phyloP scores from a whole-genome alignment of 1,140 invertebrate species.

The Centruroides sculpturatus region DNA sequence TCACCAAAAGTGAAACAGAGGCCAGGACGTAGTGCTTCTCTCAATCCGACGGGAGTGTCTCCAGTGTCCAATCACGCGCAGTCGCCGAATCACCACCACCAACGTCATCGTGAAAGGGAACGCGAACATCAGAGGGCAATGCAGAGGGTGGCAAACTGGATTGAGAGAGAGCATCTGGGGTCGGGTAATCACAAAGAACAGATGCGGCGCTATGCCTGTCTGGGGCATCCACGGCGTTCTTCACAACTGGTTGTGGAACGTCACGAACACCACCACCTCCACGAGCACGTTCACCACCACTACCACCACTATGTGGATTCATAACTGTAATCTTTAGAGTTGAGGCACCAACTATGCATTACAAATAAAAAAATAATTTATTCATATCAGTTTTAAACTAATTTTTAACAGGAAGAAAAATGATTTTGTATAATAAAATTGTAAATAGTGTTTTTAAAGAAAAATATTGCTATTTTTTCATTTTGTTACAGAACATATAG shows the following conservation, averaged over 20 bases:
- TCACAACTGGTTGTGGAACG: conserved; percentile 26
- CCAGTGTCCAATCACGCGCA: conserved; percentile 13
- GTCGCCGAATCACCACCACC: conserved; percentile 36
- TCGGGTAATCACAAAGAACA: conserved; percentile 12
- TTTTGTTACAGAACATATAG: too few species aligned
- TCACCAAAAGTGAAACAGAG: conserved; percentile 23
- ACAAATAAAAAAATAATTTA: too few species aligned
- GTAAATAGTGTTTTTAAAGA: too few species aligned
- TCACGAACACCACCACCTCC: conserved; percentile 50
- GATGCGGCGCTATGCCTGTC: conserved; percentile 2
- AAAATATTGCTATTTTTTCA: too few species aligned
- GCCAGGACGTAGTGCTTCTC: conserved; percentile 10
- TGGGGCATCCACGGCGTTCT: conserved; percentile 6
- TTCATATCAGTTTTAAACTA: too few species aligned
- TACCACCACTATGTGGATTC: conserved; percentile 52
- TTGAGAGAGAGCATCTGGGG: conserved; percentile 28
- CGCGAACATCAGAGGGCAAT: conserved; percentile 52
- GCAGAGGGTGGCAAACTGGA: conserved; percentile 41
- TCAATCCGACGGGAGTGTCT: conserved; percentile 17
- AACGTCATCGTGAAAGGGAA: conserved; percentile 46
- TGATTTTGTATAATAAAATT: too few species aligned
- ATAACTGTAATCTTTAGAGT: background rate
- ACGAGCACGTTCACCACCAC: conserved; percentile 69
- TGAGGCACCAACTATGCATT: too few species aligned
- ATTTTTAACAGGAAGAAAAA: too few species aligned